Evolutionary conservation across 1,140 invertebrate genomes (phyloP).

Genomic region (Trialeurodes vaporariorum): DNA sequence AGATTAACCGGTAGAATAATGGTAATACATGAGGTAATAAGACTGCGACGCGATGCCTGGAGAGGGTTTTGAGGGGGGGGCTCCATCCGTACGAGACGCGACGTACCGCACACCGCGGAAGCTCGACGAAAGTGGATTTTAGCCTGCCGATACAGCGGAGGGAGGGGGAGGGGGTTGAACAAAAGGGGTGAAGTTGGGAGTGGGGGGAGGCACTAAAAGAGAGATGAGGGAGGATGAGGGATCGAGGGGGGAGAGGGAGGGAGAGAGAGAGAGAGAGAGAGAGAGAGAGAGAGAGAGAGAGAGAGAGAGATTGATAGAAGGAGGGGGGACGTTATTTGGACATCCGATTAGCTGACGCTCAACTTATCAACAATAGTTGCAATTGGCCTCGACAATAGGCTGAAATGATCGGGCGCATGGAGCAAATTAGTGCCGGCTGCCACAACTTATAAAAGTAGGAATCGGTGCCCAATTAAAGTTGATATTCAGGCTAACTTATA

Average conservation of each 20-base stretch:
- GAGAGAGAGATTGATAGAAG: slow-evolving; percentile 4
- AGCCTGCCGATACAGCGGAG: slow-evolving; percentile 18
- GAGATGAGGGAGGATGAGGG: neutral
- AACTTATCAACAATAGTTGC: slow-evolving; percentile 39
- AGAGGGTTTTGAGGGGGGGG: no score
- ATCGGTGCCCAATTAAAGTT: neutral
- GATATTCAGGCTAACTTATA: neutral
- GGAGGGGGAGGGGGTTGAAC: slow-evolving; percentile 15
- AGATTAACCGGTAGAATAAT: neutral
- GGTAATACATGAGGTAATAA: no score
- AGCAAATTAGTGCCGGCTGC: slow-evolving; percentile 18
- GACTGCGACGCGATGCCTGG: no score
- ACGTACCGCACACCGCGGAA: neutral
- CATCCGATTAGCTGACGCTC: slow-evolving; percentile 41
- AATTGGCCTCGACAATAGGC: slow-evolving; percentile 12
- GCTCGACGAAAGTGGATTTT: neutral
- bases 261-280: neutral
- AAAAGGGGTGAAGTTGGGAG: slow-evolving; percentile 3
- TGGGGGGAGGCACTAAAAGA: neutral
- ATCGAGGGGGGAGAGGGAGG: neutral
- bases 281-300: neutral
- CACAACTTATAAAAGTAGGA: neutral
- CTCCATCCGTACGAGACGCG: no score
- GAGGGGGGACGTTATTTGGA: slow-evolving; percentile 37
- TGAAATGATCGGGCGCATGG: slow-evolving; percentile 21